Percentiles rank a stretch among this genome's conserved stretches.
Evolutionary conservation across 2,888 invertebrate species (phyloP).

Genomic region (Boloria selene): DNA sequence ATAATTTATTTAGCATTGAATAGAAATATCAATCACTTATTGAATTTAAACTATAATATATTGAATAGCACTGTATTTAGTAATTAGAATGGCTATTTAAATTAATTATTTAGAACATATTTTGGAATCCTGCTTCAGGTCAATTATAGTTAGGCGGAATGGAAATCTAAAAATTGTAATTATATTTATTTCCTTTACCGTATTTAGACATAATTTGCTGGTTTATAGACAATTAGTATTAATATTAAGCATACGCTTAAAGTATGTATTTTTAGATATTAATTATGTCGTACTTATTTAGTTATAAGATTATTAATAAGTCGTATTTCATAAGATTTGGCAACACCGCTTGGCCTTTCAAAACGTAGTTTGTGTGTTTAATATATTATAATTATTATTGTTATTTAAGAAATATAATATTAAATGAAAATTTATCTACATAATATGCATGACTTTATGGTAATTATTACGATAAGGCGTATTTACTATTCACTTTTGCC

Average conservation of each 20-base stretch:
- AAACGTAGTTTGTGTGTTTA: constrained; percentile 69
- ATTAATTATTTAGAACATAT: constrained; percentile 13
- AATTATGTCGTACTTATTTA: constrained; percentile 56
- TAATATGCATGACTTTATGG: constrained; percentile 44
- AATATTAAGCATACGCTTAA: constrained; percentile 35
- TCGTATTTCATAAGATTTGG: constrained; percentile 61
- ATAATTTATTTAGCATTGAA: constrained; percentile 38
- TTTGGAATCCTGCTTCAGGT: constrained; percentile 72
- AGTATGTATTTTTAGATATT: constrained; percentile 35
- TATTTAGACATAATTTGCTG: constrained; percentile 46
- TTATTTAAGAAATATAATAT: constrained; percentile 53
- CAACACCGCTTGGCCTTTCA: constrained; percentile 83
- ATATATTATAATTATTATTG: constrained; percentile 64
- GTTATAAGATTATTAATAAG: constrained; percentile 29
- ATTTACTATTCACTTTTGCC: constrained; percentile 74
- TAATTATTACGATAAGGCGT: constrained; percentile 53
- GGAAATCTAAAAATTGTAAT: constrained; percentile 60
- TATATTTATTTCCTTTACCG: constrained; percentile 51
- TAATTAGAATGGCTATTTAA: constrained; percentile 29
- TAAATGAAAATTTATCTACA: constrained; percentile 46
- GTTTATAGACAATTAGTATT: constrained; percentile 12
- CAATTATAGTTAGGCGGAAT: constrained; percentile 74
- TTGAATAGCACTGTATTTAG: constrained; percentile 15
- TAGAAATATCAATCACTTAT: constrained; percentile 24
- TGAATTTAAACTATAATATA: constrained; percentile 20